Conservation (phyloP, 1,140 invertebrate genomes). For the Phymorhynchus buccinoides region DNA sequence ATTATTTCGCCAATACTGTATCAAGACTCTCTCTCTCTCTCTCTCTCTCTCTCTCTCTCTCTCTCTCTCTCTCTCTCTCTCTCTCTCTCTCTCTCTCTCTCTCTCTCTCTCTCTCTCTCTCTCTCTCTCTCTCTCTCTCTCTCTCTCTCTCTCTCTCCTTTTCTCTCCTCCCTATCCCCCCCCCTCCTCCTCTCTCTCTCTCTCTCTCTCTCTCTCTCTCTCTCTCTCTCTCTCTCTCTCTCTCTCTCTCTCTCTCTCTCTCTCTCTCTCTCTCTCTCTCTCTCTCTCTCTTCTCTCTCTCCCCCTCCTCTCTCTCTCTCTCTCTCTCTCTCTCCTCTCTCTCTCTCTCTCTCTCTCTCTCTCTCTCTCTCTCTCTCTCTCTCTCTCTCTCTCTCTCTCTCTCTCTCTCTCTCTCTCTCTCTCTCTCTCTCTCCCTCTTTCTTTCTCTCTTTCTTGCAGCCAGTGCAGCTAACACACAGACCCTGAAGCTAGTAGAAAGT, state of each 20-base stretch:
- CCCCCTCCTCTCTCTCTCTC: not conserved
- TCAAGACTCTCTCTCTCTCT: too few species aligned
- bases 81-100: too few species aligned
- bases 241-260: constrained; percentile 11
- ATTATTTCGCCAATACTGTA: not conserved
- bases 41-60: not conserved
- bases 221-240: constrained; percentile 21
- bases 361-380: constrained; percentile 12
- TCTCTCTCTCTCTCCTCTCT: constrained; percentile 10
- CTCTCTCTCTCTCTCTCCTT: constrained; percentile 16
- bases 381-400: constrained; percentile 18
- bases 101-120: not conserved
- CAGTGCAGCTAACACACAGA: too few species aligned
- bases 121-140: not conserved
- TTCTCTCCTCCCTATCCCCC: not conserved
- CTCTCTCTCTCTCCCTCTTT: not conserved
- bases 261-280: constrained; percentile 13
- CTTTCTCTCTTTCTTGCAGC: constrained; percentile 20
- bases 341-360: constrained; percentile 2
- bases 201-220: not conserved
- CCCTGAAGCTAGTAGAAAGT: too few species aligned
- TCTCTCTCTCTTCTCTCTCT: constrained; percentile 16
- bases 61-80: not conserved
- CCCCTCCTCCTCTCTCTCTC: not conserved
- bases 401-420: constrained; percentile 25